Evolutionary conservation across 2,797 vertebrate genomes (phyloP), one percentile per base, ranked within the genome.

Genomic region (Falco concolor): DNA sequence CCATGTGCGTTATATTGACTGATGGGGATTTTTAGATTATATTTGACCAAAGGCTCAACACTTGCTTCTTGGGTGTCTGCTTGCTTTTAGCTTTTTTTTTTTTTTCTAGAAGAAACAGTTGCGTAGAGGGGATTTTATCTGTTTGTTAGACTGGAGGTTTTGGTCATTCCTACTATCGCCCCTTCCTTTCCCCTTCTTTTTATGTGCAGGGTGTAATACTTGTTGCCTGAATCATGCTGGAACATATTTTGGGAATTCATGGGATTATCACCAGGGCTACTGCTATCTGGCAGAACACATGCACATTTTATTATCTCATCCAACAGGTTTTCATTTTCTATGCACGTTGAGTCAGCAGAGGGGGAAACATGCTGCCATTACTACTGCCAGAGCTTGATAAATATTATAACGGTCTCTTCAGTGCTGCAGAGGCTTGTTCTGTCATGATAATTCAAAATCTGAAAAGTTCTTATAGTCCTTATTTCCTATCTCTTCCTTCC

Each of bases 211-310:
- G 50, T 95, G 49, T 78, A 90, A 92, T 38, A 64, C 75, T 95
- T 78, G 75, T 75, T 94, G 72, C 90, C 81, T 89, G 85, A 90
- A 80, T 96, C 95, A 91, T 68, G 77, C 87, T 91, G 90, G 78
- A 88, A 84, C 90, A 84, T 95, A 76, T 88, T 96, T 96, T 84
- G 89, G 94, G 92, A 96, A 95, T 95, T 95, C 95, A 95, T 36
- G 54, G 93, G 97, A 96, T 97, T 97, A 97, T 97, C 95, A 96
- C 96, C 86, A 94, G 94, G 94, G 76, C 93, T 96, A 93, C 95
- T 95, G 82, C 94, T 97, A 97, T 96, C 95, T 80, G 93, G 87
- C 86, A 94, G 82, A 96, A 92, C 95, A 96, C 95, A 96, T 95
- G 93, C 88, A 95, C 94, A 54, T 96, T 93, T 96, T 95, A 96